Percentiles rank a stretch among this genome's conserved stretches.
These are phyloP conservation scores for Eclectus roratus DNA, from an alignment of 2,113 vertebrate species.

Conservation along the genomic window DNA sequence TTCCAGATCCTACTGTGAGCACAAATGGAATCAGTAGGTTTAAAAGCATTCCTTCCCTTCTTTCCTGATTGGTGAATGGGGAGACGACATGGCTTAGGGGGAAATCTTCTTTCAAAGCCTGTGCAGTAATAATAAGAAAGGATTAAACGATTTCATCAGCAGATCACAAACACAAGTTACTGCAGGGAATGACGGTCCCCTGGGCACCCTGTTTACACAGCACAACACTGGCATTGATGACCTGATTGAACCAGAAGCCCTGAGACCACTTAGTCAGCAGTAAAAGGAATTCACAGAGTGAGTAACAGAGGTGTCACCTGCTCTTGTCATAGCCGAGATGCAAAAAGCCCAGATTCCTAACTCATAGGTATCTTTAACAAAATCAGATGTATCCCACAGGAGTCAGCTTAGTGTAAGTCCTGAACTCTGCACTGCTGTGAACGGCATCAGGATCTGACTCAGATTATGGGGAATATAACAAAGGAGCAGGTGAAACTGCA, in stretches of 20 bases:
- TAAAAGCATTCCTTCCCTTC: conserved; percentile 98
- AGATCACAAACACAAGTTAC: conserved; percentile 35
- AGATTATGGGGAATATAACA: neutral
- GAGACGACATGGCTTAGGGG: conserved; percentile 98
- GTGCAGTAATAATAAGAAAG: conserved; percentile 73
- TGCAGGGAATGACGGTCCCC: conserved; percentile 16
- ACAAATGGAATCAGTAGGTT: conserved; percentile 98
- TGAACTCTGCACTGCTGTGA: neutral
- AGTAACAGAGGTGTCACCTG: neutral
- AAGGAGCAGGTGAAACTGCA: neutral
- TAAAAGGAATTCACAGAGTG: neutral
- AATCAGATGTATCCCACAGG: neutral
- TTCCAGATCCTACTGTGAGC: conserved; percentile 96
- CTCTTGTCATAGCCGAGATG: neutral
- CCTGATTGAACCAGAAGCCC: conserved; percentile 41
- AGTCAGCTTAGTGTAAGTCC: neutral
- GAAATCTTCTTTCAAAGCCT: conserved; percentile 99
- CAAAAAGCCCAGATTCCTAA: neutral
- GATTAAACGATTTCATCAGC: conserved; percentile 48
- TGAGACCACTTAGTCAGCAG: neutral
- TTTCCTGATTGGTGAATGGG: conserved; percentile 99
- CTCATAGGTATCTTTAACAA: neutral
- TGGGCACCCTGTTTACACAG: conserved; percentile 28
- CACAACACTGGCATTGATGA: neutral
- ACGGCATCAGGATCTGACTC: neutral